Percentiles rank a stretch among this genome's conserved stretches.
Evolutionary conservation across 2,888 invertebrate species (phyloP).

Genomic region (Synergus laeviventris): DNA sequence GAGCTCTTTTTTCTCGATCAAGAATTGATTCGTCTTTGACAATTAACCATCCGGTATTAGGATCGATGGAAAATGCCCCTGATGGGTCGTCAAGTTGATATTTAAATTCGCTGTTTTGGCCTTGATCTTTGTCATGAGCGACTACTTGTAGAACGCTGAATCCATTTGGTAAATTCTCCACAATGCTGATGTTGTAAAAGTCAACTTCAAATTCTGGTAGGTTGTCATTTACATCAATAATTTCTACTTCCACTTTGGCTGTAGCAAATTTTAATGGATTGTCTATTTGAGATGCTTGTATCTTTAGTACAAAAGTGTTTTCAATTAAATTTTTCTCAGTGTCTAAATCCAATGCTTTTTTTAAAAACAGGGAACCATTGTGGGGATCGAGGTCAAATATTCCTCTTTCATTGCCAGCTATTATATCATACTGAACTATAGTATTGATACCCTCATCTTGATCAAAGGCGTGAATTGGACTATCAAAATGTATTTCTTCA

Average conservation of each 20-base stretch:
- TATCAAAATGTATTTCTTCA: conserved; percentile 83
- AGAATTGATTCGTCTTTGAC: conserved; percentile 86
- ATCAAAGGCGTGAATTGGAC: conserved; percentile 87
- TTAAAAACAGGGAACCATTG: conserved; percentile 83
- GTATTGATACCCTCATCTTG: conserved; percentile 87
- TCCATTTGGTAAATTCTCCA: conserved; percentile 92
- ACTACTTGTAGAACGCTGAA: conserved; percentile 84
- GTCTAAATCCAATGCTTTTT: background rate
- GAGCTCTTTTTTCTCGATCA: conserved; percentile 87
- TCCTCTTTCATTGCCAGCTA: conserved; percentile 87
- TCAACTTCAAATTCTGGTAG: conserved; percentile 92
- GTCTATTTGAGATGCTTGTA: conserved; percentile 88
- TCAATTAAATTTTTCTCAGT: background rate
- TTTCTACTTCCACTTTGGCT: conserved; percentile 85
- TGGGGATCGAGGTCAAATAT: conserved; percentile 85
- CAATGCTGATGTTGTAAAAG: conserved; percentile 93
- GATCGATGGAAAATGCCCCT: conserved; percentile 88
- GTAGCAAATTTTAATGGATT: conserved; percentile 86
- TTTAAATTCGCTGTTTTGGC: conserved; percentile 89
- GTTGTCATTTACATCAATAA: conserved; percentile 78
- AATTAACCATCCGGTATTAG: conserved; percentile 90
- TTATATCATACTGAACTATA: conserved; percentile 86
- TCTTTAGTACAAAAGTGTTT: conserved; percentile 55
- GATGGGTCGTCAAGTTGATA: conserved; percentile 86
- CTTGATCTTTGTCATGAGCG: conserved; percentile 85